phyloP scores from a whole-genome alignment of 2,113 vertebrate species.

The Mola mola region DNA sequence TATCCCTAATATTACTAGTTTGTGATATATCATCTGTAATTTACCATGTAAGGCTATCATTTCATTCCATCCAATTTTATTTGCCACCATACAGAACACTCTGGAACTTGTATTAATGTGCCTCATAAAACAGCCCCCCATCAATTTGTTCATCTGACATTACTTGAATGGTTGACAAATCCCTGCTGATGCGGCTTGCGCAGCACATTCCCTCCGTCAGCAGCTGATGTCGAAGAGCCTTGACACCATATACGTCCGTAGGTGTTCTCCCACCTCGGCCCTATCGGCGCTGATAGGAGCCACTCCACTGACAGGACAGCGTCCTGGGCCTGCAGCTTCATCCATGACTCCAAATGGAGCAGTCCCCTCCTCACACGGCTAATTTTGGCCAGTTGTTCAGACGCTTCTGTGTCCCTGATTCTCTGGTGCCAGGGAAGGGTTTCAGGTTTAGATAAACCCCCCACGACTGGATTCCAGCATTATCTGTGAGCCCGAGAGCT shows the following conservation, averaged over 20 bases:
- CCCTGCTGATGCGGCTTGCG: conserved; percentile 32
- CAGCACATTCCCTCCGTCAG: conserved; percentile 45
- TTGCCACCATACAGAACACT: neutral
- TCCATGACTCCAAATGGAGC: conserved; percentile 79
- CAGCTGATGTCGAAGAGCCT: conserved; percentile 40
- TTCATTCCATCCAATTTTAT: no score
- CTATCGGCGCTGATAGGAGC: conserved; percentile 68
- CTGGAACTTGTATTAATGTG: conserved; percentile 2
- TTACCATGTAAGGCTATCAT: no score
- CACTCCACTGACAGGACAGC: conserved; percentile 63
- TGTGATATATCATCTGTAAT: neutral
- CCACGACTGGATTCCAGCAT: conserved; percentile 75
- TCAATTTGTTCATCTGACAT: conserved; percentile 31
- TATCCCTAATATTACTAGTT: conserved; percentile 7
- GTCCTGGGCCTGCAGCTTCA: conserved; percentile 28
- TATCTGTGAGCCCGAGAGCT: conserved; percentile 69
- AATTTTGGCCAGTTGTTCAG: conserved; percentile 78
- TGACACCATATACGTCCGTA: conserved; percentile 54
- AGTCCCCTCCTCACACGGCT: conserved; percentile 58
- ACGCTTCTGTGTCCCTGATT: conserved; percentile 46
- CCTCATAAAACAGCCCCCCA: neutral
- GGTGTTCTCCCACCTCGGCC: conserved; percentile 45
- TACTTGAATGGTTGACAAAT: conserved; percentile 43
- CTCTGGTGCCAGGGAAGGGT: conserved; percentile 71
- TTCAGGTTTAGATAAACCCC: conserved; percentile 76